These are phyloP conservation scores for Pseudopipra pipra DNA, from an alignment of 2,113 vertebrate genomes.

Conservation along the genomic window DNA sequence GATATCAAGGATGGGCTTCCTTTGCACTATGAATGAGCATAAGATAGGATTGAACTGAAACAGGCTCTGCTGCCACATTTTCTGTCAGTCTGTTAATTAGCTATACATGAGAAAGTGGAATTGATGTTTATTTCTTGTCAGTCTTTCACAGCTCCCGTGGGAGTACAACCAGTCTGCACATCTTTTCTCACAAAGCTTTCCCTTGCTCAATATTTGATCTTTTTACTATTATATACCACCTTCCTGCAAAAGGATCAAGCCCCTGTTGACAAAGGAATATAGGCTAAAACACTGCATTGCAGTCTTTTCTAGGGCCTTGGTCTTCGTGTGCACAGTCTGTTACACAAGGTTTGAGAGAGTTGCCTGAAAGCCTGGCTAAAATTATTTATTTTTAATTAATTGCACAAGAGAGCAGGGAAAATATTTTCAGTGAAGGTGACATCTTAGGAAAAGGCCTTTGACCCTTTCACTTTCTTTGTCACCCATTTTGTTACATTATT, in stretches of 20 bases:
- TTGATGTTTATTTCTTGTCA: neutral
- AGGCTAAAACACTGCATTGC: slow-evolving; percentile 13
- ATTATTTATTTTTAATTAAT: neutral
- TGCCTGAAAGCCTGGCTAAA: neutral
- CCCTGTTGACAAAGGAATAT: neutral
- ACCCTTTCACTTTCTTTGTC: neutral
- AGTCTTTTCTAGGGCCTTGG: neutral
- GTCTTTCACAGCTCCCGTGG: neutral
- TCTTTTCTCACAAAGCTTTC: neutral
- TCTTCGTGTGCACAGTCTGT: neutral
- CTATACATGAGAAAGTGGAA: neutral
- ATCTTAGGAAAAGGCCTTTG: neutral
- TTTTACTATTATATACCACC: neutral
- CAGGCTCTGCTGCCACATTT: neutral
- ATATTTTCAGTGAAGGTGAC: neutral
- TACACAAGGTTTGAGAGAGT: neutral
- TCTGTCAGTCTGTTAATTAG: neutral
- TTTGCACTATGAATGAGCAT: neutral
- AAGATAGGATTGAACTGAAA: neutral
- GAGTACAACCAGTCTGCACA: neutral
- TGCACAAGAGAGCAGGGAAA: neutral
- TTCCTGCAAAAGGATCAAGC: neutral
- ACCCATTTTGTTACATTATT: neutral
- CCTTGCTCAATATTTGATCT: neutral
- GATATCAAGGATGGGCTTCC: neutral